Evolutionary conservation across 2,797 vertebrate species (phyloP).

Genomic region (Odontamblyopus rebecca): DNA sequence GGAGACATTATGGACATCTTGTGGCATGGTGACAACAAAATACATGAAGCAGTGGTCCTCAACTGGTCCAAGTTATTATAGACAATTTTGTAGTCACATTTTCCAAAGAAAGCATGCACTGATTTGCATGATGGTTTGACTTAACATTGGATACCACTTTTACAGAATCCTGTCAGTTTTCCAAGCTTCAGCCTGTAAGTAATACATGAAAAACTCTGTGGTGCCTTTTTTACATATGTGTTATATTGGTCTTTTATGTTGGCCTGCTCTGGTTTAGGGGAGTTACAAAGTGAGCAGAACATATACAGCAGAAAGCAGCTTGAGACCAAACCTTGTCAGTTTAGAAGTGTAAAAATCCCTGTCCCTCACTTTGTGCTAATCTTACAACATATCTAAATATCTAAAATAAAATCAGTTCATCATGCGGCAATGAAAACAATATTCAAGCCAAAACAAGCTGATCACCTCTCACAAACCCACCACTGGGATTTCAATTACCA

Average conservation of each 20-base stretch:
- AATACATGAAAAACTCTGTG: no score
- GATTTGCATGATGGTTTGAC: not conserved
- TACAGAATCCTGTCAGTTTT: not conserved
- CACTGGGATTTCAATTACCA: not conserved
- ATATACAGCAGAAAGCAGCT: not conserved
- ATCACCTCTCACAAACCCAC: not conserved
- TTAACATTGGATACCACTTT: not conserved
- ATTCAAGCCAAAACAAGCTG: not conserved
- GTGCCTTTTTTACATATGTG: no score
- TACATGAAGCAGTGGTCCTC: not conserved
- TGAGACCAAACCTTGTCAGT: not conserved
- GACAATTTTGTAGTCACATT: constrained; percentile 1
- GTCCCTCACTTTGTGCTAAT: not conserved
- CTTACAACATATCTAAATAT: not conserved
- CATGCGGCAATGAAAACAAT: not conserved
- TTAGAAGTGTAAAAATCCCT: not conserved
- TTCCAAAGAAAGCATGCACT: not conserved
- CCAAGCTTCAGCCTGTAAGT: not conserved
- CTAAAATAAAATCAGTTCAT: not conserved
- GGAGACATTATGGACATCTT: not conserved
- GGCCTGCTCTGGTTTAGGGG: not conserved
- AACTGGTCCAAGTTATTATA: not conserved
- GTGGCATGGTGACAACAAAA: constrained; percentile 1
- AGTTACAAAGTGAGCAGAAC: not conserved
- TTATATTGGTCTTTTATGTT: not conserved